phyloP scores from a whole-genome alignment of 2,888 invertebrate species.

The Drosophila bunnanda region DNA sequence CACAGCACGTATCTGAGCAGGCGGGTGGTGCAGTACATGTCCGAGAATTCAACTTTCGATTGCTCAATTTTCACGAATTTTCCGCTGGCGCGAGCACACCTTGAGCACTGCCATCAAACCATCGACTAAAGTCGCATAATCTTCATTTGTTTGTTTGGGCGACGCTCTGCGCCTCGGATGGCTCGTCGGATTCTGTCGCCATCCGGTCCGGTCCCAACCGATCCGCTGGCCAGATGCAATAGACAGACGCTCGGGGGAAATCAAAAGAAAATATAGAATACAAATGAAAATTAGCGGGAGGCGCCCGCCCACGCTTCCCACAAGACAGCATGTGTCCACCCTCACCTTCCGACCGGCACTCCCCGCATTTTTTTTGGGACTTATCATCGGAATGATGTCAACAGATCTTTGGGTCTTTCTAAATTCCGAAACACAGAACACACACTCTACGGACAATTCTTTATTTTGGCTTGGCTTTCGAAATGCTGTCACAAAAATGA shows the following conservation, averaged over 20 bases:
- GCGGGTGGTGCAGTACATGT: slow-evolving; percentile 69
- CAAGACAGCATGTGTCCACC: slow-evolving; percentile 42
- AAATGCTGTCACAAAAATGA: slow-evolving; percentile 38
- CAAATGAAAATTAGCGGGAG: slow-evolving; percentile 60
- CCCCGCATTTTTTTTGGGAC: slow-evolving; percentile 19
- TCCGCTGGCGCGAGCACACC: slow-evolving; percentile 54
- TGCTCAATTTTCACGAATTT: slow-evolving; percentile 13
- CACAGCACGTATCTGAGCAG: slow-evolving; percentile 67
- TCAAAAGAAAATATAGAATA: slow-evolving; percentile 48
- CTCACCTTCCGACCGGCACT: slow-evolving; percentile 38
- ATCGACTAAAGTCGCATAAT: slow-evolving; percentile 66
- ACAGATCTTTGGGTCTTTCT: slow-evolving; percentile 13
- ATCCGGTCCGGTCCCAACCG: slow-evolving; percentile 27
- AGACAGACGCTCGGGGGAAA: slow-evolving; percentile 27
- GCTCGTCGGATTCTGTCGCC: slow-evolving; percentile 42
- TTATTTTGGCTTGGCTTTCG: slow-evolving; percentile 33
- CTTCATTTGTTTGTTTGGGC: slow-evolving; percentile 63
- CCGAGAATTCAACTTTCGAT: background rate
- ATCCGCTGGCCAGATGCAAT: slow-evolving; percentile 56
- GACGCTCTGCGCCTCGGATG: slow-evolving; percentile 48
- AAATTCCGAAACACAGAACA: slow-evolving; percentile 4
- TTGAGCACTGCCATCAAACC: slow-evolving; percentile 67
- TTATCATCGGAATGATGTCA: slow-evolving; percentile 52
- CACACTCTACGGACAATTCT: slow-evolving; percentile 22
- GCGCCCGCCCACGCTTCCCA: slow-evolving; percentile 58